These are phyloP conservation scores for Notamacropus eugenii DNA, from an alignment of 2,797 vertebrate species.

Conservation along the genomic window DNA sequence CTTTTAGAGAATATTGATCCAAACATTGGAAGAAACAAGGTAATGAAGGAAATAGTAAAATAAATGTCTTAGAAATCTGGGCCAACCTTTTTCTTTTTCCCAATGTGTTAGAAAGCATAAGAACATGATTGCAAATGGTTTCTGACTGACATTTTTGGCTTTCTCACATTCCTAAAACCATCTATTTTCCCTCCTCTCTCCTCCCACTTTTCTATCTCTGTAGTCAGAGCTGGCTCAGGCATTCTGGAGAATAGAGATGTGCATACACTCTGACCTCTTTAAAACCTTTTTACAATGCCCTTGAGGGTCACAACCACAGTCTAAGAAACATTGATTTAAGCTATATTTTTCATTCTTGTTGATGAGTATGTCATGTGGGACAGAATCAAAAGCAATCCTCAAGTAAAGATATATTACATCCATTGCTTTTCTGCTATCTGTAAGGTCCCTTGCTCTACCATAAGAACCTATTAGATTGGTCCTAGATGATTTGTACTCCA, in stretches of 20 bases:
- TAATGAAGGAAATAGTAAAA: not conserved
- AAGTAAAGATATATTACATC: constrained; percentile 46
- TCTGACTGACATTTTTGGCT: not conserved
- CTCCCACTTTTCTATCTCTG: not conserved
- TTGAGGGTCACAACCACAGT: constrained; percentile 47
- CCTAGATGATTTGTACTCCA: constrained; percentile 66
- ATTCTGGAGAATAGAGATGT: constrained; percentile 1
- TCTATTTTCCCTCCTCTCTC: not conserved
- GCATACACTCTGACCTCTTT: constrained; percentile 24
- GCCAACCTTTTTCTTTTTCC: not conserved
- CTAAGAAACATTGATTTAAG: constrained; percentile 62
- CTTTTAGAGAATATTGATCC: not conserved
- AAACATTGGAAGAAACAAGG: not conserved
- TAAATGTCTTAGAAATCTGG: not conserved
- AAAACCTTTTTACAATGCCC: constrained; percentile 50
- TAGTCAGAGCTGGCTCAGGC: not conserved
- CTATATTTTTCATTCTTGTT: constrained; percentile 65
- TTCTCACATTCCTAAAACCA: not conserved
- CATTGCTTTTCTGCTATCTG: constrained; percentile 70
- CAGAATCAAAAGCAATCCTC: constrained; percentile 64
- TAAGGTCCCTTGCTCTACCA: constrained; percentile 58
- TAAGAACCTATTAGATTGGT: constrained; percentile 63
- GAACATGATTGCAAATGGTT: not conserved
- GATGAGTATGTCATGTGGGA: constrained; percentile 62
- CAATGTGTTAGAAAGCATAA: not conserved